A percentile compares a stretch with the other conserved stretches of the same genome.
These are phyloP conservation scores for Chlorodrepanis virens DNA, from an alignment of 2,113 vertebrate species.

Conservation along the genomic window DNA sequence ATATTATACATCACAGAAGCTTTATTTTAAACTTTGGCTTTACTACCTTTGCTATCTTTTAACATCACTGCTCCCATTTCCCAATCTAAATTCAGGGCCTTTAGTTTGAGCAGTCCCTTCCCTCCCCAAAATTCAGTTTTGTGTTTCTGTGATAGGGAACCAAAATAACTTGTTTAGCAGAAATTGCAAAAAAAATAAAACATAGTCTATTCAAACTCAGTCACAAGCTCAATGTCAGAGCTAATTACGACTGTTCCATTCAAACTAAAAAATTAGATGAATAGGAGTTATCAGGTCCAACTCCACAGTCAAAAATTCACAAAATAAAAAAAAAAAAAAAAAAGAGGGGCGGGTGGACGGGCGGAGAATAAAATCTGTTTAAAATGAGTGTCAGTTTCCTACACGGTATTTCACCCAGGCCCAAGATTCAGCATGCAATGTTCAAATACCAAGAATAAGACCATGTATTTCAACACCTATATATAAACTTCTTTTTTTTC, in stretches of 20 bases:
- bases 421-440: background rate
- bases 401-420: background rate
- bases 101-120: background rate
- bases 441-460: background rate
- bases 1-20: background rate
- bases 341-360: rapidly evolving
- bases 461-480: background rate
- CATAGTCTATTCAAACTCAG: background rate
- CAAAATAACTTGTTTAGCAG: background rate
- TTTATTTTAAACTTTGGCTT: background rate
- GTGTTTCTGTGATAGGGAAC: background rate
- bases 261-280: background rate
- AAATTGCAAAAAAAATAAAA: background rate
- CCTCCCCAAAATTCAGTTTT: background rate
- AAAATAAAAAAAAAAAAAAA: background rate
- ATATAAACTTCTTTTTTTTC: background rate
- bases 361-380: background rate
- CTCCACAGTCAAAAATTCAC: background rate
- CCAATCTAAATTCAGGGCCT: background rate
- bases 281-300: background rate
- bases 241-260: background rate
- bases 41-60: background rate
- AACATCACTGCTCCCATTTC: background rate
- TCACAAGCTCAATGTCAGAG: background rate
- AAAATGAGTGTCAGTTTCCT: background rate